Conservation (phyloP, 2,888 invertebrate genomes). For the Pherbina coryleti region DNA sequence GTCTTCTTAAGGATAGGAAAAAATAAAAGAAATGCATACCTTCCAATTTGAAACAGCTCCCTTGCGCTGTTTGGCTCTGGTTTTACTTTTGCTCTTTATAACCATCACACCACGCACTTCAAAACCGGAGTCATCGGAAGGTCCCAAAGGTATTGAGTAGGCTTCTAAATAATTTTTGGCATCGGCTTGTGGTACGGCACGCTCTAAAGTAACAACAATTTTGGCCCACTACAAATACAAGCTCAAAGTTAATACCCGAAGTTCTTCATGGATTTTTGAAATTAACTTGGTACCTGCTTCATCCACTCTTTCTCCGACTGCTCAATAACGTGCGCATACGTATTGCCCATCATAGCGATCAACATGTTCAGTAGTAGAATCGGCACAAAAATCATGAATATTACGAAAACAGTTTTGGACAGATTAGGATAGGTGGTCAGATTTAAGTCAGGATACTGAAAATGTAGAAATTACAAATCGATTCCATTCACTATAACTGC, state of each 20-base stretch:
- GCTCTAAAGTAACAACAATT: conserved; percentile 95
- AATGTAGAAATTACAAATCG: neutral
- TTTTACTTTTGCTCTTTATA: conserved; percentile 97
- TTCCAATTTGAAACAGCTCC: conserved; percentile 98
- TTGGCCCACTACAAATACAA: conserved; percentile 89
- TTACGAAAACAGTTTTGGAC: conserved; percentile 94
- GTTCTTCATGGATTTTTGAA: neutral
- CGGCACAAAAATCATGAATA: conserved; percentile 98
- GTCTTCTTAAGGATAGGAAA: too few relatives aligned
- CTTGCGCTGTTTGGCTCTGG: conserved; percentile 94
- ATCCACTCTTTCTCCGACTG: conserved; percentile 99
- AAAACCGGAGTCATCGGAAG: conserved; percentile 84
- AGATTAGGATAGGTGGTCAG: conserved; percentile 91
- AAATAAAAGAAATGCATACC: conserved; percentile 71
- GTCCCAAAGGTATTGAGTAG: conserved; percentile 93
- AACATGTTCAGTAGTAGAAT: conserved; percentile 95
- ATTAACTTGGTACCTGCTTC: conserved; percentile 78
- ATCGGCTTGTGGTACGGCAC: conserved; percentile 91
- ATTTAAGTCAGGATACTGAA: conserved; percentile 92
- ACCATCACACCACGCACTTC: conserved; percentile 96
- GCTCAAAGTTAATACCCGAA: neutral
- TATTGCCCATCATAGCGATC: conserved; percentile 99
- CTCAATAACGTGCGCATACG: conserved; percentile 97
- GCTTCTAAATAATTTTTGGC: conserved; percentile 93
- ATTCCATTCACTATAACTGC: neutral